Evolutionary conservation across 2,113 vertebrate species (phyloP), one percentile per base, ranked within the genome.

Genomic region (Trematocara stigmaticum): DNA sequence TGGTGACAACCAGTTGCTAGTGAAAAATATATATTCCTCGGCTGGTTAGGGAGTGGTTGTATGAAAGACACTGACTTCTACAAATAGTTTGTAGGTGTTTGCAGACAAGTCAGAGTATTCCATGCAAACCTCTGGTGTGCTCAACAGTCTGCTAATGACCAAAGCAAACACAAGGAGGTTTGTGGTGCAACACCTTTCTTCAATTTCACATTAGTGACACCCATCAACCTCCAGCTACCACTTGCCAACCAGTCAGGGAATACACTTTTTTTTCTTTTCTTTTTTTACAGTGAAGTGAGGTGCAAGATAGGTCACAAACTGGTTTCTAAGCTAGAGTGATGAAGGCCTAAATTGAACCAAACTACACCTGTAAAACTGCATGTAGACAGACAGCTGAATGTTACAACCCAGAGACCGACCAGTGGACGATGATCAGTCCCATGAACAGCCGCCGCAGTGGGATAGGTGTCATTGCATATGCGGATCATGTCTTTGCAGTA

Each of bases 381-480:
- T 29, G 29, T 29, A 29, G 26, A 26, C 95, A 95, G 57, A 97
- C 97, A 4, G 84, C 86, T 13, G 93, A 94, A 47, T 88, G 3
- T 80, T 94, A 93, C 59, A 51, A 4, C 7, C 89, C 93, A 59
- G 78, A 86, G n/a, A 87, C 42, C 0, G 31, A 94, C 74, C 89
- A 89, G 51, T 95, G 93, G 93, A 91, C 91, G 4, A 1, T 51
- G 56, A 93, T 91, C 16, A 3, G 49, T 10, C 53, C 52, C 5
- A 93, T 94, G 93, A 78, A 0, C 52, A 69, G 7, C 2, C 9
- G 4, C 2, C 90, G 89, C 38, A 87, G 52, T 2, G 91, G 91
- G 10, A 6, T 88, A 6, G 87, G 84, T 11, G 55, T 93, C 38
- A 38, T 83, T 56, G 82, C 87, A 1, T 87, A 87, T 90, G 49